These are phyloP conservation scores for Gryon sp. DNA, from an alignment of 1,140 invertebrate genomes.

Conservation along the genomic window DNA sequence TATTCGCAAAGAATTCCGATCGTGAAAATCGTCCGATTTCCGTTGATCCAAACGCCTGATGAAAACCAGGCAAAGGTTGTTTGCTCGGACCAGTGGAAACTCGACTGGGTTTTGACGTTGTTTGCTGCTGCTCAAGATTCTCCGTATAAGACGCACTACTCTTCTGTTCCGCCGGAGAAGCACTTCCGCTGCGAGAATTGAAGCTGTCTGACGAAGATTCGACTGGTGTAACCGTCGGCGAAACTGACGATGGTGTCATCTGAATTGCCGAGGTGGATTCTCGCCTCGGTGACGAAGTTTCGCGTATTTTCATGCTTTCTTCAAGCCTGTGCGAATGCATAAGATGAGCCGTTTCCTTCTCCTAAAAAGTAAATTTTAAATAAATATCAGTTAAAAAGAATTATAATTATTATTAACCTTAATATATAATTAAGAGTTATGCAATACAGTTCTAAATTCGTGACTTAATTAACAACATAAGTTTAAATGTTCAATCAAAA, in stretches of 20 bases:
- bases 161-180: conserved; percentile 30
- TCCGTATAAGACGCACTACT: conserved; percentile 52
- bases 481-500: no score
- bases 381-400: neutral
- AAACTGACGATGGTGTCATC: conserved; percentile 38
- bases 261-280: conserved; percentile 4
- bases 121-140: conserved; percentile 66
- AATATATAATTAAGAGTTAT: no score
- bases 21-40: conserved; percentile 86
- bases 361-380: conserved; percentile 16
- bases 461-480: no score
- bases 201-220: conserved; percentile 50
- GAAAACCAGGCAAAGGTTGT: conserved; percentile 85
- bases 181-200: conserved; percentile 44
- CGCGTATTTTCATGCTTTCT: conserved; percentile 9
- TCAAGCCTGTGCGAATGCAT: conserved; percentile 21
- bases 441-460: no score
- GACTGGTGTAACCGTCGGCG: conserved; percentile 35
- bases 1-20: conserved; percentile 79
- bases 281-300: neutral
- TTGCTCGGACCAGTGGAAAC: no score
- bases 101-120: conserved; percentile 36
- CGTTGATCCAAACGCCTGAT: conserved; percentile 88
- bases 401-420: neutral
- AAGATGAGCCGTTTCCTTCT: conserved; percentile 12